Evolutionary conservation across 2,113 vertebrate species (phyloP), one percentile per base, ranked within the genome.

Genomic region (Caloenas nicobarica): DNA sequence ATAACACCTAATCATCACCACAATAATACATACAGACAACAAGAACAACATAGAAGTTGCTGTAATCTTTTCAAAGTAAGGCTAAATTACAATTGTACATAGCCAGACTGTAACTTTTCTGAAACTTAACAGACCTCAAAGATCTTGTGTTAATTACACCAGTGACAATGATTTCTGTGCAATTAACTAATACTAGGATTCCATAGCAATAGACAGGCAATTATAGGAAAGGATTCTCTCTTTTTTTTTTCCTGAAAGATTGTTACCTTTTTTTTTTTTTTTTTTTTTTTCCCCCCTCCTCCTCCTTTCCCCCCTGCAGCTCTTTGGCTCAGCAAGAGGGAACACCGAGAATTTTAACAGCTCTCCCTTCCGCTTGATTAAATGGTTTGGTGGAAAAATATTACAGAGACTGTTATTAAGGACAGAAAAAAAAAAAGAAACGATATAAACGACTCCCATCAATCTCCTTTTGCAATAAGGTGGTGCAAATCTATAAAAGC

Each of bases 361-460:
- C 99, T 88, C 99, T 99, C 94, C 98, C 99, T 95, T 99, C 99
- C 26, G 99, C 99, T 98, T 99, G 99, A 99, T 98, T 97, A 98
- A 93, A 96, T 97, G 96, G 86, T 94, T 65, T 80, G 79, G 65
- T 91, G 95, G 87, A 91, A 92, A 96, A 97, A 93, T 79, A 96
- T 96, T 92, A 66, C 96, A 97, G 74, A 97, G 98, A 98, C 98
- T 96, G 92, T 69, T 96, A 92, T 83, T 95, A 97, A 97, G 95
- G 96, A 98, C 97, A 96, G 73, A 38, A 61, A 38, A 74, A 68
- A 58, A 91, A 94, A 83, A 91, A 70, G 92, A 98, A 96, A 98
- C 89, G 95, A 78, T 94, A 97, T 97, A 98, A 97, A 96, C 89
- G 86, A 96, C 94, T 96, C 94, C 86, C 95, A 89, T 88, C 86